These are phyloP conservation scores for Numenius phaeopus DNA, from an alignment of 2,797 vertebrate species.

Conservation along the genomic window DNA sequence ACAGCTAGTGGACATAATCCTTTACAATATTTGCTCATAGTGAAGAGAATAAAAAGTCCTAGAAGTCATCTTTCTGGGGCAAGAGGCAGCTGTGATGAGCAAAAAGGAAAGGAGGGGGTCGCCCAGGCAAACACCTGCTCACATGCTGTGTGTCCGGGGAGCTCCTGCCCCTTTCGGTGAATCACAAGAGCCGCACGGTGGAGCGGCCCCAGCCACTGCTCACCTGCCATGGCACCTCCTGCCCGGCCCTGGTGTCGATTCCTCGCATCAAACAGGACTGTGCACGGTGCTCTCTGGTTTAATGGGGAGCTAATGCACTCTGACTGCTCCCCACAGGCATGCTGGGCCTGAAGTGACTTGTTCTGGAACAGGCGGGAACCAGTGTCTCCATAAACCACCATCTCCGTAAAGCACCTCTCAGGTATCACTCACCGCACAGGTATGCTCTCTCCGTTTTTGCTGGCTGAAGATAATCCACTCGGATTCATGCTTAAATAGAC, in stretches of 20 bases:
- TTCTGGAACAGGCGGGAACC: background rate
- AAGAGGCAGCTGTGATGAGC: background rate
- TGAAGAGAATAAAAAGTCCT: background rate
- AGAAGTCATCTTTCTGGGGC: background rate
- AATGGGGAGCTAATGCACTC: background rate
- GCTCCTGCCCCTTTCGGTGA: background rate
- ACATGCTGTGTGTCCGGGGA: background rate
- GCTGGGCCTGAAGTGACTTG: background rate
- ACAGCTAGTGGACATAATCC: background rate
- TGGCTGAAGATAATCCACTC: background rate
- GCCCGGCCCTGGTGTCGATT: accelerated
- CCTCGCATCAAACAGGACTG: accelerated
- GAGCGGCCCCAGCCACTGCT: background rate
- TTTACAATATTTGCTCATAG: background rate
- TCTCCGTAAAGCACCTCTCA: background rate
- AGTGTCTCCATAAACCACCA: background rate
- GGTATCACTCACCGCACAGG: background rate
- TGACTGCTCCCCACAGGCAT: background rate
- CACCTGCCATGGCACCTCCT: background rate
- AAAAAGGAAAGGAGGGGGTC: background rate
- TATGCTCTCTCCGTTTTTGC: background rate
- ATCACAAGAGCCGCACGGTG: accelerated
- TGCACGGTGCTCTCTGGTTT: background rate
- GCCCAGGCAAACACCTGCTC: background rate
- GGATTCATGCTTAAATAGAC: background rate